phyloP scores from a whole-genome alignment of 2,888 invertebrate genomes.

The Acleris sparsana region DNA sequence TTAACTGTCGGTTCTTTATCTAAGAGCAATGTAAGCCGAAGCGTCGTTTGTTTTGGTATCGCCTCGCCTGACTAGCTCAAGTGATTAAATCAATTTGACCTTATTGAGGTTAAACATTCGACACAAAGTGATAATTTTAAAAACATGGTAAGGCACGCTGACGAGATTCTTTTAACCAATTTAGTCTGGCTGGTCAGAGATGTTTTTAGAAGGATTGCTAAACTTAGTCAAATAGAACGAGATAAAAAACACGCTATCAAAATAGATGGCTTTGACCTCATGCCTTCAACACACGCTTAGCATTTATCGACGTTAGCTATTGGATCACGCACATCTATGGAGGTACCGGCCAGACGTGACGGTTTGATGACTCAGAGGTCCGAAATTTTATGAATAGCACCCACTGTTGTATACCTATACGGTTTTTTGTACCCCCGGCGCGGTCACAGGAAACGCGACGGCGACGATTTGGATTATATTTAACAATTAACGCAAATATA shows the following conservation, averaged over 20 bases:
- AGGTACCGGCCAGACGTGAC: constrained; percentile 5
- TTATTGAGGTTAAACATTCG: constrained; percentile 35
- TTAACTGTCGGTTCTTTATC: background rate
- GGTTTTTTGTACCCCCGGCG: constrained; percentile 23
- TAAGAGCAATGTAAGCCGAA: constrained; percentile 12
- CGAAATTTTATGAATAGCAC: constrained; percentile 27
- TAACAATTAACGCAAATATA: constrained; percentile 6
- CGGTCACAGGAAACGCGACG: constrained; percentile 20
- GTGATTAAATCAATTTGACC: constrained; percentile 35
- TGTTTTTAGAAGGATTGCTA: constrained; percentile 18
- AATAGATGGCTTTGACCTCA: constrained; percentile 4
- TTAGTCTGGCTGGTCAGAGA: constrained; percentile 2
- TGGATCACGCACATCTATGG: constrained; percentile 1
- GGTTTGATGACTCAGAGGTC: constrained; percentile 30
- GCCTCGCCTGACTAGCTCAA: constrained; percentile 10
- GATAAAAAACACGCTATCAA: background rate
- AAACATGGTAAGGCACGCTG: constrained; percentile 21
- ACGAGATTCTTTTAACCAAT: constrained; percentile 19
- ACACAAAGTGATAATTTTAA: constrained; percentile 24
- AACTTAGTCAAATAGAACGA: constrained; percentile 3
- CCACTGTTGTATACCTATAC: constrained; percentile 8
- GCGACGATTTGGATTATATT: constrained; percentile 13
- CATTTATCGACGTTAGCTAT: constrained; percentile 10
- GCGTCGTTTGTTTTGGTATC: constrained; percentile 20
- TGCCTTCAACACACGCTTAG: constrained; percentile 2